phyloP scores from a whole-genome alignment of 1,140 invertebrate genomes.

The Dreissena rostriformis region DNA sequence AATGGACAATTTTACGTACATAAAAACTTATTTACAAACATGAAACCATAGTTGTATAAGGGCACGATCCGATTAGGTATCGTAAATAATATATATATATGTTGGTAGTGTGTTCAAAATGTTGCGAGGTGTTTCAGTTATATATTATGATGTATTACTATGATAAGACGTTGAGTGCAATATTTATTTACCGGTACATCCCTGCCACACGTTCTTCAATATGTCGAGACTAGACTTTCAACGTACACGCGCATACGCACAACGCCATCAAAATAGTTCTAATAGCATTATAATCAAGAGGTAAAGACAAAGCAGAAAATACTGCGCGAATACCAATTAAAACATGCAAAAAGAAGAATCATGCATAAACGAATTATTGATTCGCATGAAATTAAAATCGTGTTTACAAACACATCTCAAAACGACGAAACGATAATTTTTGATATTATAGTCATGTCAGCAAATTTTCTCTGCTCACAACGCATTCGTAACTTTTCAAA shows the following conservation, averaged over 20 bases:
- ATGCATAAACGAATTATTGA: conserved; percentile 3
- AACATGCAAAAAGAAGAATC: conserved; percentile 14
- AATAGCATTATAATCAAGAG: conserved; percentile 20
- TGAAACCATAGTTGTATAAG: too few relatives aligned
- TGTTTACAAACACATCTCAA: conserved; percentile 40
- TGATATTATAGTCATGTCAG: conserved; percentile 9
- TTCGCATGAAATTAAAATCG: conserved; percentile 10
- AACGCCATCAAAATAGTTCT: conserved; percentile 36
- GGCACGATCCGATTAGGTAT: too few relatives aligned
- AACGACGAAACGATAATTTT: conserved; percentile 39
- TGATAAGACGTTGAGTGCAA: too few relatives aligned
- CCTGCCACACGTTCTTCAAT: conserved; percentile 52
- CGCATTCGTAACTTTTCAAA: not conserved
- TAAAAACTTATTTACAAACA: too few relatives aligned
- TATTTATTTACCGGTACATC: conserved; percentile 37
- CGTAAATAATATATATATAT: too few relatives aligned
- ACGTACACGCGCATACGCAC: conserved; percentile 15
- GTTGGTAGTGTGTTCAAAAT: too few relatives aligned
- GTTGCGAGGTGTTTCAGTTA: too few relatives aligned
- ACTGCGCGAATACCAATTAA: conserved; percentile 22
- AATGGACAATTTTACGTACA: too few relatives aligned
- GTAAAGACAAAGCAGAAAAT: conserved; percentile 21
- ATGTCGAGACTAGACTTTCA: conserved; percentile 43
- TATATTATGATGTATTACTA: too few relatives aligned
- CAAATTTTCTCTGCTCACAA: conserved; percentile 13